phyloP scores from a whole-genome alignment of 2,888 invertebrate genomes.

The Paralinhomoeus sp. region DNA sequence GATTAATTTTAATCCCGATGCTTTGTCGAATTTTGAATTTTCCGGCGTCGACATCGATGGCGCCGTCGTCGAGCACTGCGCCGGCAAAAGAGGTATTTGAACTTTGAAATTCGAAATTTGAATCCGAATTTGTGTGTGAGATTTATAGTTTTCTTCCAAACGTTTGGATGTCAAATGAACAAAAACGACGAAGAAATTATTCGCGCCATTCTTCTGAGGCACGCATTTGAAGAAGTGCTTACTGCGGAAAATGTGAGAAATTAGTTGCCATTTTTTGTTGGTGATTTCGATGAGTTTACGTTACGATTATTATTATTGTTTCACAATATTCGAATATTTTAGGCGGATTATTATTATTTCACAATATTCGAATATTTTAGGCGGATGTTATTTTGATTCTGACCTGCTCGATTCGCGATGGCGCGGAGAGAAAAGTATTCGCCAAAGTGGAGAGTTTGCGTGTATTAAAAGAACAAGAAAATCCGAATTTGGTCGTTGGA shows the following conservation, averaged over 20 bases:
- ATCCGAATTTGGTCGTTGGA: conserved; percentile 53
- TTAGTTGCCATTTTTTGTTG: background rate
- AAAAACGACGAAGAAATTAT: conserved; percentile 79
- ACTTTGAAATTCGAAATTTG: no score
- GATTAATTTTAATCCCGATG: no score
- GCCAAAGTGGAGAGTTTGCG: conserved; percentile 40
- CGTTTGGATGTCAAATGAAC: conserved; percentile 96
- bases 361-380: conserved; percentile 8
- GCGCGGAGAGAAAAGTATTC: conserved; percentile 79
- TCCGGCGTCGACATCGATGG: no score
- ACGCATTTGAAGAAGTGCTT: conserved; percentile 48
- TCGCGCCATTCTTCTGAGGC: conserved; percentile 57
- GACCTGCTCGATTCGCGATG: conserved; percentile 82
- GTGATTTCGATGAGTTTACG: background rate
- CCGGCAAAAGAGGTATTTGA: no score
- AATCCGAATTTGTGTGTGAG: no score
- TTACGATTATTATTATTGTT: no score
- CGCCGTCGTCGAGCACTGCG: no score
- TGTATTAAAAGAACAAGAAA: conserved; percentile 8
- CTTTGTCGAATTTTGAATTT: no score
- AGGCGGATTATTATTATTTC: no score
- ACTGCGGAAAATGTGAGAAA: conserved; percentile 34
- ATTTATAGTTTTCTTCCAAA: conserved; percentile 56
- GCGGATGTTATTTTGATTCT: conserved; percentile 65
- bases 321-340: no score